These are phyloP conservation scores for Stegophylla sp. DNA, from an alignment of 2,888 invertebrate genomes.

Conservation along the genomic window DNA sequence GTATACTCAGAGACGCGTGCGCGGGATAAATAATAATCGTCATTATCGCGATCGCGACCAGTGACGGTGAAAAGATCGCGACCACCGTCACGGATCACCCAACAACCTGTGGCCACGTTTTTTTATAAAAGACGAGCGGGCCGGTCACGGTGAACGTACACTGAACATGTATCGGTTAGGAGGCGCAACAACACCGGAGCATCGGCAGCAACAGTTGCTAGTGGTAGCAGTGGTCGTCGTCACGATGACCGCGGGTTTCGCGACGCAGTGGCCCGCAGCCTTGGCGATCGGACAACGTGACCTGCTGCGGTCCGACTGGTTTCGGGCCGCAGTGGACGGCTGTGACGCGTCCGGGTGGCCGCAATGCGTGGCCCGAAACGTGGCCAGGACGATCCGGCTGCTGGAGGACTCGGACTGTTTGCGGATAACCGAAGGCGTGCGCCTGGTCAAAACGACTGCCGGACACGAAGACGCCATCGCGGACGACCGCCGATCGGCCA, in stretches of 20 bases:
- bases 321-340: background rate
- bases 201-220: too few species aligned
- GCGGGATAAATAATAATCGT: background rate
- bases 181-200: background rate
- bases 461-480: too few species aligned
- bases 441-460: constrained; percentile 5
- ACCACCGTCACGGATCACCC: constrained; percentile 3
- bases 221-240: background rate
- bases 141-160: constrained; percentile 32
- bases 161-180: constrained; percentile 16
- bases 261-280: background rate
- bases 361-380: constrained; percentile 10
- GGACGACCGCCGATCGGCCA: background rate
- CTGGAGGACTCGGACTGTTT: constrained; percentile 2
- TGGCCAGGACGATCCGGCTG: constrained; percentile 25
- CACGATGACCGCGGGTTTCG: background rate
- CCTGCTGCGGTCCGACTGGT: background rate
- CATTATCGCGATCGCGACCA: background rate
- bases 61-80: background rate
- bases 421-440: constrained; percentile 35
- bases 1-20: background rate
- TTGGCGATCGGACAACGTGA: background rate
- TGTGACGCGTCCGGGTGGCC: constrained; percentile 7
- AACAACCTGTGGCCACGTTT: background rate
- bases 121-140: constrained; percentile 13